Percentiles rank a stretch among this genome's conserved stretches.
Conservation (phyloP, 1,140 invertebrate species). For the Gryon sp. region DNA sequence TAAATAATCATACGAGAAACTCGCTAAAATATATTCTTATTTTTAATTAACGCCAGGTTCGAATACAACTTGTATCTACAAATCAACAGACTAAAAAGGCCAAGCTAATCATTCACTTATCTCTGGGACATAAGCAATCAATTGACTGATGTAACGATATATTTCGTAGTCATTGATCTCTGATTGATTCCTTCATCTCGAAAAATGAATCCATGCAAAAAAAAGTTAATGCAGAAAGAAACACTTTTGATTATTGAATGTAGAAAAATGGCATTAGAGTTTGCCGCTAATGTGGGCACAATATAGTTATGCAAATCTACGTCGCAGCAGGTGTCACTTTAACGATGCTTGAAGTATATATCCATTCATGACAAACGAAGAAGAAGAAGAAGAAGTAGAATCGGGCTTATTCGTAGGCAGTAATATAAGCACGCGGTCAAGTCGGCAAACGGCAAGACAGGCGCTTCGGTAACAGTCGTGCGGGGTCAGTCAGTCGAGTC, state of each 20-base stretch:
- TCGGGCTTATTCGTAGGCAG: constrained; percentile 48
- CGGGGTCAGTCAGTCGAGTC: constrained; percentile 48
- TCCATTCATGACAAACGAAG: constrained; percentile 37
- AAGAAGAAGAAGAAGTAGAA: too few species aligned
- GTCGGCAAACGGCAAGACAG: constrained; percentile 51
- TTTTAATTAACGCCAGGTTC: too few species aligned
- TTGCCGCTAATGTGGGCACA: constrained; percentile 69
- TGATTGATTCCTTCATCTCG: constrained; percentile 6
- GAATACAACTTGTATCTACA: too few species aligned
- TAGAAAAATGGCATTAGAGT: constrained; percentile 55
- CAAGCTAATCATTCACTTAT: background rate
- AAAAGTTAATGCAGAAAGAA: constrained; percentile 48
- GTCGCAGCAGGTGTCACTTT: constrained; percentile 76
- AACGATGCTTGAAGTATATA: constrained; percentile 66
- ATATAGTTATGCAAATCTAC: constrained; percentile 75
- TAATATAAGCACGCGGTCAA: constrained; percentile 63
- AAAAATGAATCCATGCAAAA: constrained; percentile 17
- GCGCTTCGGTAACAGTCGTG: constrained; percentile 54
- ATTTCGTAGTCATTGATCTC: constrained; percentile 19
- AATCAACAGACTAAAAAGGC: too few species aligned
- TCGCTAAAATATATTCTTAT: too few species aligned
- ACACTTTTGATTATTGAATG: constrained; percentile 53
- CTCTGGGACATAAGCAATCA: background rate
- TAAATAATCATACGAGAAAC: too few species aligned
- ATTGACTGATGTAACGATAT: constrained; percentile 36